Evolutionary conservation across 2,113 vertebrate species (phyloP).

Genomic region (Apus apus): DNA sequence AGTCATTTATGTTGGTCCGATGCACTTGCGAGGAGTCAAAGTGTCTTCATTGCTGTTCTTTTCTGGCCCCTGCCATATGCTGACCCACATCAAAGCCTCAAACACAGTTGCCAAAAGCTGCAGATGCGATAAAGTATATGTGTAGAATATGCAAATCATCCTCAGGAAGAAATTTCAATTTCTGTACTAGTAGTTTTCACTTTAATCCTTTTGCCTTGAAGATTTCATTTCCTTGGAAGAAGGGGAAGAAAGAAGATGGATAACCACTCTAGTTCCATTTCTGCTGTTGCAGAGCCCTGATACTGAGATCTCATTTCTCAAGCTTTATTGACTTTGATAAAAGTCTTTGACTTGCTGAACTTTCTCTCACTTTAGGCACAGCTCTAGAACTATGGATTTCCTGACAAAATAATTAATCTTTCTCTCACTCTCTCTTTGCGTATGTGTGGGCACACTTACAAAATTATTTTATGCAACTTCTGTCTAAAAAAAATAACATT

Average conservation of each 20-base stretch:
- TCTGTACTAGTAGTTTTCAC: constrained; percentile 21
- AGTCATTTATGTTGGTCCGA: neutral
- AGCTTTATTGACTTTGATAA: constrained; percentile 67
- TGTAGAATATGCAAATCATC: constrained; percentile 53
- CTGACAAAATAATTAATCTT: constrained; percentile 58
- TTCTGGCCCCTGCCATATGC: neutral
- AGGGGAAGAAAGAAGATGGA: neutral
- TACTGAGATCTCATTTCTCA: constrained; percentile 55
- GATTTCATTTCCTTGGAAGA: constrained; percentile 40
- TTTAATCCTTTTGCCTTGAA: constrained; percentile 57
- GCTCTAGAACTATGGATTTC: constrained; percentile 57
- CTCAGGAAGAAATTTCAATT: constrained; percentile 19
- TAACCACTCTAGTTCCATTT: constrained; percentile 31
- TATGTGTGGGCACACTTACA: neutral
- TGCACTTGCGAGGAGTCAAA: neutral
- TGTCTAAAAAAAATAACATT: neutral
- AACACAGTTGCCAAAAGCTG: neutral
- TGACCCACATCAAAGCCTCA: constrained; percentile 40
- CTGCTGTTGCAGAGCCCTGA: constrained; percentile 32
- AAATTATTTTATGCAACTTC: neutral
- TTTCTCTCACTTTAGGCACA: constrained; percentile 59
- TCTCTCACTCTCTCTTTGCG: neutral
- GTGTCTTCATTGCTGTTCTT: neutral
- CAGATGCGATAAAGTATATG: neutral
- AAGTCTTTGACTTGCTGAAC: constrained; percentile 56